Evolutionary conservation across 2,113 vertebrate species (phyloP).

Genomic region (Embiotoca jacksoni): DNA sequence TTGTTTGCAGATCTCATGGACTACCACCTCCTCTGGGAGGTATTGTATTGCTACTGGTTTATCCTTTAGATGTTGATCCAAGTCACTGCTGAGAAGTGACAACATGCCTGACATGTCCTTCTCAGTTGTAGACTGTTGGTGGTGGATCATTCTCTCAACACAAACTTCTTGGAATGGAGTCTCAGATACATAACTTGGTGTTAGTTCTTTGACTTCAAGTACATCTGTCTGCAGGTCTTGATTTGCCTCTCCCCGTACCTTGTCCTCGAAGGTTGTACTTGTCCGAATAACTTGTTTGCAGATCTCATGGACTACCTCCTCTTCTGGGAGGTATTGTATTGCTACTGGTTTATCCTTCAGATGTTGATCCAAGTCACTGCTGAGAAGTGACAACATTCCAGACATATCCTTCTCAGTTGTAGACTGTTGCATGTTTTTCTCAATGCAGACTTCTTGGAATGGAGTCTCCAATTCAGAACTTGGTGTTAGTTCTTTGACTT

Average conservation of each 20-base stretch:
- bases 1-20: too few relatives aligned
- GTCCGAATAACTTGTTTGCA: slow-evolving; percentile 54
- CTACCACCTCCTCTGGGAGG: too few relatives aligned
- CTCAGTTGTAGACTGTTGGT: too few relatives aligned
- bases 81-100: too few relatives aligned
- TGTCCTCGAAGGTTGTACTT: not conserved
- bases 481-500: slow-evolving; percentile 80
- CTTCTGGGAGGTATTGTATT: slow-evolving; percentile 36
- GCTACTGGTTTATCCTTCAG: slow-evolving; percentile 43
- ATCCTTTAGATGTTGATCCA: too few relatives aligned
- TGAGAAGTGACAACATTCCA: slow-evolving; percentile 80
- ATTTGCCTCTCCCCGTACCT: not conserved
- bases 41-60: too few relatives aligned
- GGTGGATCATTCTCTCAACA: too few relatives aligned
- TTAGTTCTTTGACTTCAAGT: slow-evolving; percentile 81
- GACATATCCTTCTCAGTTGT: slow-evolving; percentile 58
- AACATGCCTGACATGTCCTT: too few relatives aligned
- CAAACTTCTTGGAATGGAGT: too few relatives aligned
- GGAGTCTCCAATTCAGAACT: slow-evolving; percentile 72
- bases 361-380: slow-evolving; percentile 74
- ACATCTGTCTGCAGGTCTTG: slow-evolving; percentile 51
- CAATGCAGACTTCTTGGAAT: slow-evolving; percentile 77
- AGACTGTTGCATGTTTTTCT: slow-evolving; percentile 59
- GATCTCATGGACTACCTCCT: slow-evolving; percentile 63
- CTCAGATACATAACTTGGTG: slow-evolving; percentile 67